Evolutionary conservation across 64 coral and sea anemone genomes (phyloP).

Genomic region (Catalaphyllia jardinei): DNA sequence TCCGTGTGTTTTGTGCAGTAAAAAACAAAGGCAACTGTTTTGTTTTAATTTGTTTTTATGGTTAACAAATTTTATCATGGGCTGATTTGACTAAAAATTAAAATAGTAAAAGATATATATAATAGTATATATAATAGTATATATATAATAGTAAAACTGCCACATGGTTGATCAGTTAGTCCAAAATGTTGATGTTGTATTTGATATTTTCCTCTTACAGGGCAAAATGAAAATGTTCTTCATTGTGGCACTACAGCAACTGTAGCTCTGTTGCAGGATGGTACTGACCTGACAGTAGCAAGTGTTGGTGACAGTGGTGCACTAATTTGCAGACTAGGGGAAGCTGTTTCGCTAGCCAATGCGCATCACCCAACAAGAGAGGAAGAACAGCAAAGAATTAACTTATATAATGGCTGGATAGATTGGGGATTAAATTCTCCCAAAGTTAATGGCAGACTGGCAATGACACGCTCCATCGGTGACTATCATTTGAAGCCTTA

Average conservation of each 20-base stretch:
- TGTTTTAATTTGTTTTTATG: no score
- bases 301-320: slow-evolving; percentile 91
- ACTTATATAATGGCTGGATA: slow-evolving; percentile 71
- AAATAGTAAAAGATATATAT: no score
- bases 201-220: background rate
- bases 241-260: slow-evolving; percentile 89
- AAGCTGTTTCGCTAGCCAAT: slow-evolving; percentile 62
- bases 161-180: background rate
- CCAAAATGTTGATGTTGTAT: background rate
- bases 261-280: slow-evolving; percentile 81
- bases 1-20: background rate
- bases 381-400: slow-evolving; percentile 85
- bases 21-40: no score
- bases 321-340: slow-evolving; percentile 72
- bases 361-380: slow-evolving; percentile 79
- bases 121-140: no score
- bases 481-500: slow-evolving; percentile 93
- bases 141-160: no score
- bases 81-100: no score
- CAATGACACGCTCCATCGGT: slow-evolving; percentile 95
- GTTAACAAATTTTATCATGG: no score
- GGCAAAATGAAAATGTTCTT: background rate
- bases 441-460: slow-evolving; percentile 91
- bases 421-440: slow-evolving; percentile 65
- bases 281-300: slow-evolving; percentile 74